Conservation (phyloP, 2,113 vertebrate genomes). For the Mustela nigripes region DNA sequence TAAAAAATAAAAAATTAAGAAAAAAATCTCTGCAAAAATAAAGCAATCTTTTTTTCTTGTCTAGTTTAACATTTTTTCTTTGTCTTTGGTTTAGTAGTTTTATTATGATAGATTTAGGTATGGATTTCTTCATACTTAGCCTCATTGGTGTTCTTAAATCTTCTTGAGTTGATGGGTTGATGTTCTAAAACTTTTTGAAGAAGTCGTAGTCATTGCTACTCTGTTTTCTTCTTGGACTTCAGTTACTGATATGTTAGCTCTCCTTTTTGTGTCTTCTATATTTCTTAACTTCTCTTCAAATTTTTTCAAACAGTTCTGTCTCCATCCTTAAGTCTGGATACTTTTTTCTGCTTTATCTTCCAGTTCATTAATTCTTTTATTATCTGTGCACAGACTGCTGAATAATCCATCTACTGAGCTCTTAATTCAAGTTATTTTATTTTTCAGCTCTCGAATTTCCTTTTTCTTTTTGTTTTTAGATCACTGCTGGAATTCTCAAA, state of each 20-base stretch:
- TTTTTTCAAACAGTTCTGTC: neutral
- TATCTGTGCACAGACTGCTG: neutral
- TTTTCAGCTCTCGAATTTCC: neutral
- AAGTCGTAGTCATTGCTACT: neutral
- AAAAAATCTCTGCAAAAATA: too few relatives aligned
- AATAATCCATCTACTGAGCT: neutral
- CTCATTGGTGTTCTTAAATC: neutral
- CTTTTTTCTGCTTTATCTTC: slow-evolving; percentile 6
- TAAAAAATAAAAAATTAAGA: too few relatives aligned
- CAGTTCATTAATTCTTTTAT: neutral
- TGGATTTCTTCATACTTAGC: neutral
- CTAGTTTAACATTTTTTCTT: neutral
- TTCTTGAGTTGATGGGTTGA: neutral
- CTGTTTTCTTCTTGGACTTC: neutral
- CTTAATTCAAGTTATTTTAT: neutral
- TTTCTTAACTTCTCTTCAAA: neutral
- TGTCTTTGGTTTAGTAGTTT: neutral
- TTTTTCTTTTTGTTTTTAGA: neutral
- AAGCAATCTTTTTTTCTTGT: neutral
- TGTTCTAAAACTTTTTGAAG: neutral
- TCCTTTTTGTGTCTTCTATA: neutral
- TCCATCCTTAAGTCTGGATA: neutral
- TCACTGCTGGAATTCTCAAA: neutral
- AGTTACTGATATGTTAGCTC: neutral
- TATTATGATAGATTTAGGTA: neutral